Conservation (phyloP, 2,797 vertebrate genomes). For the Astyanax mexicanus region DNA sequence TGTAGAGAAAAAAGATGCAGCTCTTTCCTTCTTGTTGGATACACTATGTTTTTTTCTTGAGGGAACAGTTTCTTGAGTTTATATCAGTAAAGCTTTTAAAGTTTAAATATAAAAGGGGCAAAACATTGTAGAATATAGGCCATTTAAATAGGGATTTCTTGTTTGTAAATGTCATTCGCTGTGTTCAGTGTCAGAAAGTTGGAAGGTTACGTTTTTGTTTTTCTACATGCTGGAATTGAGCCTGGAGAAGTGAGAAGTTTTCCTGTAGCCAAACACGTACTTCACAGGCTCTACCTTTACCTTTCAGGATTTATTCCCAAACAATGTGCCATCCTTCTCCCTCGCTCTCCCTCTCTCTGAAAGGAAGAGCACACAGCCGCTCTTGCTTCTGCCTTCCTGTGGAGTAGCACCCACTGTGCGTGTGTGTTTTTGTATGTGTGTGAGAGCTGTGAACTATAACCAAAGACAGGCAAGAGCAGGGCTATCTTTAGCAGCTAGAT, state of each 20-base stretch:
- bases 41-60: too few relatives aligned
- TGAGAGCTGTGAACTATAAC: constrained; percentile 51
- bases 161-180: not conserved
- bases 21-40: too few relatives aligned
- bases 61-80: too few relatives aligned
- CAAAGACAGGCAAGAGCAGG: constrained; percentile 46
- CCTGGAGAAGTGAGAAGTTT: not conserved
- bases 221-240: not conserved
- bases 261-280: not conserved
- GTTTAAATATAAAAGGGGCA: too few relatives aligned
- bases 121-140: not conserved
- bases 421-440: constrained; percentile 38
- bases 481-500: constrained; percentile 60
- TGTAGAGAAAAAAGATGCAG: too few relatives aligned
- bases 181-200: not conserved
- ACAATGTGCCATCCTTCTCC: not conserved
- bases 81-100: too few relatives aligned
- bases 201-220: not conserved
- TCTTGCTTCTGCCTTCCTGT: constrained; percentile 16
- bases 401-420: constrained; percentile 22
- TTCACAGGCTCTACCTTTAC: not conserved
- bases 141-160: not conserved
- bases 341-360: not conserved
- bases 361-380: constrained; percentile 5
- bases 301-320: constrained; percentile 12